phyloP scores from a whole-genome alignment of 2,797 vertebrate genomes.

The Carcharodon carcharias region DNA sequence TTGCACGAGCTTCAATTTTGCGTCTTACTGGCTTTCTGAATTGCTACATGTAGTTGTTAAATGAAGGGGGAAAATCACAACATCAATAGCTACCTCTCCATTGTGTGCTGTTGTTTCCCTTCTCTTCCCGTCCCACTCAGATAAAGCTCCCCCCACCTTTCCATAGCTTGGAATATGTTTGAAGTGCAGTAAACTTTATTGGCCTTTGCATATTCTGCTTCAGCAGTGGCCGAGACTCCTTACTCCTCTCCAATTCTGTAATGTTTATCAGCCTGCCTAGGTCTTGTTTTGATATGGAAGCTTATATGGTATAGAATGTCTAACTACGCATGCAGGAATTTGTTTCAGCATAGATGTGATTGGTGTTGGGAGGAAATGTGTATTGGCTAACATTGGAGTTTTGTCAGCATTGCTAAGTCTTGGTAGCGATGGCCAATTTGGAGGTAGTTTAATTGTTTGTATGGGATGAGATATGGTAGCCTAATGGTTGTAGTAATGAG shows the following conservation, averaged over 20 bases:
- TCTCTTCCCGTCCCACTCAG: neutral
- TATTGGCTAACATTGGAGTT: neutral
- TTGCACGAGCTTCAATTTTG: neutral
- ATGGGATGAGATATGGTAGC: neutral
- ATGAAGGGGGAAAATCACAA: neutral
- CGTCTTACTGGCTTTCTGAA: neutral
- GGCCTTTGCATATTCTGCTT: neutral
- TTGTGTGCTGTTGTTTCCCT: neutral
- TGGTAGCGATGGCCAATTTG: neutral
- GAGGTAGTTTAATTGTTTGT: neutral
- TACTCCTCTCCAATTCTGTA: neutral
- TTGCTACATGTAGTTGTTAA: neutral
- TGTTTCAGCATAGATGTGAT: neutral
- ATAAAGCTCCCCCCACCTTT: too few relatives aligned
- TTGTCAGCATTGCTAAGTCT: neutral
- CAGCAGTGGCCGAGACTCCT: neutral
- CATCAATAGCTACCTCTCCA: neutral
- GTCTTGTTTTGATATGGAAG: neutral
- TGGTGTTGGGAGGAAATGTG: neutral
- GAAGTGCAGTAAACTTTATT: neutral
- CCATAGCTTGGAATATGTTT: neutral
- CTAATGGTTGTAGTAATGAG: neutral
- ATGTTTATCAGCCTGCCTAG: neutral
- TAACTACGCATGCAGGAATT: neutral
- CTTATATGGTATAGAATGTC: neutral